Percentiles rank a stretch among this genome's conserved stretches.
These are phyloP conservation scores for Lepisosteus osseus DNA, from an alignment of 2,113 vertebrate species.

Conservation along the genomic window DNA sequence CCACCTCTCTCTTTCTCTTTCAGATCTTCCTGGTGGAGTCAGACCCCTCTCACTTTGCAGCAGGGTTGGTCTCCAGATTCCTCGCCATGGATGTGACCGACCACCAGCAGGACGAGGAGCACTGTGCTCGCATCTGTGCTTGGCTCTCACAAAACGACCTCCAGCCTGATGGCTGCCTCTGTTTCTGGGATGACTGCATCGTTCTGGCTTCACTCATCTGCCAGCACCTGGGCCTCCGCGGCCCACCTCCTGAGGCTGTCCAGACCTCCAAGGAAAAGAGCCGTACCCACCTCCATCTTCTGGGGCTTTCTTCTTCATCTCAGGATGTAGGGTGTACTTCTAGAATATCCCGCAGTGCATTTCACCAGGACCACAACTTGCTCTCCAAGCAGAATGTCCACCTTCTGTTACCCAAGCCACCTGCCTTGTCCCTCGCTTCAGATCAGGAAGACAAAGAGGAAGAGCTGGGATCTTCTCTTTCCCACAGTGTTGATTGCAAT, in stretches of 20 bases:
- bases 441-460: too few species aligned
- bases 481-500: too few species aligned
- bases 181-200: conserved; percentile 79
- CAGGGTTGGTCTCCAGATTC: conserved; percentile 68
- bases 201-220: conserved; percentile 69
- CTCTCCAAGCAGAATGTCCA: too few species aligned
- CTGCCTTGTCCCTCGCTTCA: too few species aligned
- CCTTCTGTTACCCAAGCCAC: too few species aligned
- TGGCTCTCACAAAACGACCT: conserved; percentile 53
- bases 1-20: conserved; percentile 20
- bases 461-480: too few species aligned
- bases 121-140: conserved; percentile 52
- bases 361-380: too few species aligned
- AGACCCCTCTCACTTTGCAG: conserved; percentile 72
- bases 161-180: conserved; percentile 67
- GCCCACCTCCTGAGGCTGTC: conserved; percentile 53
- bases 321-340: too few species aligned
- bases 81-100: conserved; percentile 70
- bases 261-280: conserved; percentile 73
- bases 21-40: conserved; percentile 75
- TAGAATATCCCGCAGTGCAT: too few species aligned
- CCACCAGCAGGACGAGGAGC: conserved; percentile 65
- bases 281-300: conserved; percentile 65
- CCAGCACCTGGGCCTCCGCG: conserved; percentile 59
- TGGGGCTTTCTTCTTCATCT: conserved; percentile 15